Percentiles rank a stretch among this genome's conserved stretches.
These are phyloP conservation scores for Ochropacha duplaris DNA, from an alignment of 2,888 invertebrate genomes.

Conservation along the genomic window DNA sequence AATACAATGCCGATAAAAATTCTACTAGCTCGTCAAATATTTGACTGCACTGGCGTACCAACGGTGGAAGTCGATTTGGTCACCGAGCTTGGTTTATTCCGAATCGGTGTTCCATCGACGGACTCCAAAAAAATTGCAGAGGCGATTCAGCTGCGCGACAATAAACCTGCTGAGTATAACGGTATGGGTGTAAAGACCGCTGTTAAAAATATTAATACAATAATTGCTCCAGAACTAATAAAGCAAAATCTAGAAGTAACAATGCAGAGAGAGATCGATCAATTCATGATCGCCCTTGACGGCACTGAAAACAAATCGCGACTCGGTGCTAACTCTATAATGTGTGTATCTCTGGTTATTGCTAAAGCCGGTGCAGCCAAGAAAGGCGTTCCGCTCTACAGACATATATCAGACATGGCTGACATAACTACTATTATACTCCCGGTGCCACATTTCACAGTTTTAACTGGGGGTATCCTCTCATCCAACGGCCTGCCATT, in stretches of 20 bases:
- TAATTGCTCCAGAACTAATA: constrained; percentile 90
- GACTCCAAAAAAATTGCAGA: constrained; percentile 97
- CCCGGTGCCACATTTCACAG: constrained; percentile 98
- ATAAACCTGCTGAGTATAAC: constrained; percentile 91
- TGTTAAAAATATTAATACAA: constrained; percentile 93
- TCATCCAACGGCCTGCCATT: constrained; percentile 98
- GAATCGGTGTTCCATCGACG: constrained; percentile 98
- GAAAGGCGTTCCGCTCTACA: constrained; percentile 92
- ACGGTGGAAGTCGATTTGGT: constrained; percentile 96
- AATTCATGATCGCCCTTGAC: constrained; percentile 93
- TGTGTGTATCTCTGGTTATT: constrained; percentile 97
- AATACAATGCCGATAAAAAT: constrained; percentile 94
- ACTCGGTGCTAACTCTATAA: constrained; percentile 97
- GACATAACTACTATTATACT: constrained; percentile 94
- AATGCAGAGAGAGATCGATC: constrained; percentile 94
- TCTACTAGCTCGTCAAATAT: constrained; percentile 97
- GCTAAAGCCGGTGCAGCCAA: constrained; percentile 99
- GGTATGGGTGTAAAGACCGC: constrained; percentile 97
- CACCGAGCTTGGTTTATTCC: constrained; percentile 92
- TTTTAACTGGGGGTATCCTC: constrained; percentile 98
- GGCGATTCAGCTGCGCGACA: constrained; percentile 96
- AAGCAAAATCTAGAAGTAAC: constrained; percentile 93
- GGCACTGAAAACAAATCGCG: constrained; percentile 98
- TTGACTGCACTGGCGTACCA: constrained; percentile 97
- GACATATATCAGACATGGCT: constrained; percentile 97